A percentile compares a stretch with the other conserved stretches of the same genome.
phyloP scores from a whole-genome alignment of 2,888 invertebrate genomes.

The Dicyrtoma fusca region DNA sequence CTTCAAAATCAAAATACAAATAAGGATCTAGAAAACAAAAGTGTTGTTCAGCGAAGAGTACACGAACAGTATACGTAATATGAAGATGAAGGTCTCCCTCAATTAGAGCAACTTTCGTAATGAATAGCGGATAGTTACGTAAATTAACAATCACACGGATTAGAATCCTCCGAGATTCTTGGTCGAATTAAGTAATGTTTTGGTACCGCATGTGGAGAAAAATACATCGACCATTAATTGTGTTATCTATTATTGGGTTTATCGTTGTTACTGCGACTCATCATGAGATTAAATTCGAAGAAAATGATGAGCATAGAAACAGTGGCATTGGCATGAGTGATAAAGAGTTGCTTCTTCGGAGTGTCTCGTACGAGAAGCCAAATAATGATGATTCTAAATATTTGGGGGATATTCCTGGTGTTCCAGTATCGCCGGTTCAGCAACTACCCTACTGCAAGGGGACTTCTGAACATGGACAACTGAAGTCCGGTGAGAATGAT shows the following conservation, averaged over 20 bases:
- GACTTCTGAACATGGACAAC: neutral
- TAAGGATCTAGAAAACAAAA: too few relatives aligned
- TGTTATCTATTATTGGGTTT: neutral
- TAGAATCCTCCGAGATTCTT: too few relatives aligned
- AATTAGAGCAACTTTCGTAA: too few relatives aligned
- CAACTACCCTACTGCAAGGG: constrained; percentile 36
- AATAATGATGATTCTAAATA: neutral
- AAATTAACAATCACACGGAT: too few relatives aligned
- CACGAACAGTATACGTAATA: too few relatives aligned
- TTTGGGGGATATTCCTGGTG: neutral
- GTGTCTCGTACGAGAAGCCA: neutral
- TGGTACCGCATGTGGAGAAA: constrained; percentile 27
- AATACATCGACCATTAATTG: constrained; percentile 33
- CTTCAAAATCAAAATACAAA: too few relatives aligned
- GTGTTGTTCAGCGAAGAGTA: too few relatives aligned
- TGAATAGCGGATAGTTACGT: too few relatives aligned
- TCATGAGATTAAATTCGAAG: constrained; percentile 5
- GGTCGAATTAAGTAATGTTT: constrained; percentile 14
- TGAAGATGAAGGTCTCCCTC: too few relatives aligned
- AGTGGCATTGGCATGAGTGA: constrained; percentile 15
- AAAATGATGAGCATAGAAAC: constrained; percentile 19
- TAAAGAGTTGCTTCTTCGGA: constrained; percentile 14
- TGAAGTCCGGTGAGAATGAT: constrained; percentile 12
- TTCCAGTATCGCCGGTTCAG: constrained; percentile 15
- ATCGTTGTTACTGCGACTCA: constrained; percentile 6